Base-by-base conservation (phyloP, 2,113 vertebrate genomes). In the Zosterops hypoxanthus region DNA sequence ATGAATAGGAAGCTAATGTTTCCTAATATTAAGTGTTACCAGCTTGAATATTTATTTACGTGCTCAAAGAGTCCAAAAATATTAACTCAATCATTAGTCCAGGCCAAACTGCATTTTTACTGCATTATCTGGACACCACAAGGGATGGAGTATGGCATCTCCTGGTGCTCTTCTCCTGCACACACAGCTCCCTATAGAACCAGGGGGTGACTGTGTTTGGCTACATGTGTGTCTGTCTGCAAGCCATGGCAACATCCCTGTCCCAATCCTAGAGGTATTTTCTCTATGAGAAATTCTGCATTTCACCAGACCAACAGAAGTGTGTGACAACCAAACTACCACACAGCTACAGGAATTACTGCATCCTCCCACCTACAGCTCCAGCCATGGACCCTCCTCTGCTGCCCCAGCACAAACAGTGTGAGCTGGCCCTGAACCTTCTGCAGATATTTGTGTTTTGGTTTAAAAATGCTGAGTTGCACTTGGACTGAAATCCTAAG, bases 201-300 rank as follows among this genome's bases (percentile, higher is more conserved):
- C 34, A 78, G 46, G 15, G 8, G 70, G 8, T 12, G 25, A 14
- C 69, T 41, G 11, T 12, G 11, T 12, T 17, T 18, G n/a, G 82
- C 26, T 14, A 24, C 14, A 28, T 0, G 0, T 1, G 1, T 4
- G 25, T 22, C 44, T 59, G 11, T 22, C 44, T 59, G 11, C 34
- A 36, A 13, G 42, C 3, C 1, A 65, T 1, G 5, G 53, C 66
- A 64, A n/a, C 21, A 26, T 41, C 75, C 71, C 12, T 6, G 18
- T 24, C 33, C 36, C 49, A 36, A 11, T 9, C 21, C 18, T 29
- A 18, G 5, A 52, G 36, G 14, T 33, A 5, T 18, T 42, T 68
- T 46, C 66, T 41, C 44, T 6, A 1, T 11, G n/a, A 70, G 11
- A 65, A 81, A 65, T n/a, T 28, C 68, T 80, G n/a, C 25, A 33